These are phyloP conservation scores for Noctilio leporinus DNA, from an alignment of 2,113 vertebrate species.

Conservation along the genomic window DNA sequence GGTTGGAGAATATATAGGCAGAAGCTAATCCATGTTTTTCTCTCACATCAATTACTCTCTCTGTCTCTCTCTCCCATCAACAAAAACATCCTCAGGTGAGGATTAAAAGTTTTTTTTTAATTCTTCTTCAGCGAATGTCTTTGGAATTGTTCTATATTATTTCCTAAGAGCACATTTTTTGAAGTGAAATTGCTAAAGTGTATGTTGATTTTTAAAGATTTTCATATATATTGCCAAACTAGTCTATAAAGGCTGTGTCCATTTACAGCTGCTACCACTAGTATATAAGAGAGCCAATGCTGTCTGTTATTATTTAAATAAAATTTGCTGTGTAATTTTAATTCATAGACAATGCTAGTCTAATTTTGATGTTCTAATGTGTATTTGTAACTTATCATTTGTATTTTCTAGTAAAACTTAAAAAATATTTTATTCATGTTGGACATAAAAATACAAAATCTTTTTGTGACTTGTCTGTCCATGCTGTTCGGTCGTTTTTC, in stretches of 20 bases:
- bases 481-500: not conserved
- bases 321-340: constrained; percentile 9
- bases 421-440: not conserved
- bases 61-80: no score
- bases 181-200: not conserved
- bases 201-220: not conserved
- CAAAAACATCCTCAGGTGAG: no score
- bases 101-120: no score
- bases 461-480: not conserved
- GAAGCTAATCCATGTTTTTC: no score
- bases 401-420: not conserved
- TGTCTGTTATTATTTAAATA: not conserved
- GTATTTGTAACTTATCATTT: not conserved
- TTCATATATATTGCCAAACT: not conserved
- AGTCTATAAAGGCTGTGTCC: not conserved
- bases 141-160: not conserved
- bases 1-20: no score
- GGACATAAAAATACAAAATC: not conserved
- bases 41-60: no score
- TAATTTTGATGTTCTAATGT: not conserved
- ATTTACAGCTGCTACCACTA: not conserved
- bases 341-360: not conserved
- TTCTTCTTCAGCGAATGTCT: not conserved
- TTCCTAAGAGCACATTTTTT: constrained; percentile 4
- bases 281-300: not conserved